These are phyloP conservation scores for Typhlichthys eigenmanni DNA, from an alignment of 2,797 vertebrate genomes.

Conservation along the genomic window DNA sequence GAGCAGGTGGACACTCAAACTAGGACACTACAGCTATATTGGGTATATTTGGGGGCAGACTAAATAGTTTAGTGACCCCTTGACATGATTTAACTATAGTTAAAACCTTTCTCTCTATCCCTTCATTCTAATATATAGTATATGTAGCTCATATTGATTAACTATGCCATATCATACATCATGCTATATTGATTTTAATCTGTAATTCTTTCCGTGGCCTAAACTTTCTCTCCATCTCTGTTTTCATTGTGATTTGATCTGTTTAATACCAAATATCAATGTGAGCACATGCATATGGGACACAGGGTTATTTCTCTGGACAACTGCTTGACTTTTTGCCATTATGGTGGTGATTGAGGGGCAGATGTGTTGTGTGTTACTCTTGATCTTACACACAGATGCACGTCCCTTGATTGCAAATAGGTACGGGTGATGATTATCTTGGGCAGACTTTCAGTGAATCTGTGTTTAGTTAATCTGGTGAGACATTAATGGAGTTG, in stretches of 20 bases:
- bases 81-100: no score
- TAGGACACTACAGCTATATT: constrained; percentile 25
- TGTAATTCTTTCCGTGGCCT: no score
- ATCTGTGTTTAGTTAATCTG: constrained; percentile 63
- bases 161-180: no score
- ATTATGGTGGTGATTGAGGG: constrained; percentile 39
- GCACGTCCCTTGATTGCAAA: constrained; percentile 41
- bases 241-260: background rate
- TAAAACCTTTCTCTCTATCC: no score
- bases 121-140: no score
- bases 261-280: no score
- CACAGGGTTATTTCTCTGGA: constrained; percentile 1
- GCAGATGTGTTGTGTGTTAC: constrained; percentile 50
- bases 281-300: background rate
- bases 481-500: constrained; percentile 62
- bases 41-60: constrained; percentile 29
- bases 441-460: constrained; percentile 47
- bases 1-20: constrained; percentile 51
- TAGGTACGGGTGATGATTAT: constrained; percentile 52
- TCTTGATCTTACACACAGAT: background rate
- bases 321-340: constrained; percentile 29
- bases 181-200: background rate
- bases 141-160: no score
- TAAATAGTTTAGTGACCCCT: no score
- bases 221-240: background rate